Conservation (phyloP, 2,113 vertebrate species). For the Scomber scombrus region DNA sequence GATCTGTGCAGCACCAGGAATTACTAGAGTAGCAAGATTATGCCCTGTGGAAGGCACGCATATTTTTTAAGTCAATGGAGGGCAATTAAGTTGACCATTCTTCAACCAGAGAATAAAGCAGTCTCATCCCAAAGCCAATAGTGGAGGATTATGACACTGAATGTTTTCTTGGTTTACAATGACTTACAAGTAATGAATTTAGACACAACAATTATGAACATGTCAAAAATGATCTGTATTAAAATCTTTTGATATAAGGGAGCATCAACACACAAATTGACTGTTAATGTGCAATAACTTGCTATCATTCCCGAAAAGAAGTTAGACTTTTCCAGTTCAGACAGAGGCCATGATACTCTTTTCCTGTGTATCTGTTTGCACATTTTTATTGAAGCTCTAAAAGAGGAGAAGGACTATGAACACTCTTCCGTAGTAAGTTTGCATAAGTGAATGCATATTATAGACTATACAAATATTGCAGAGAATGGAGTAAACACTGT, state of each 20-base stretch:
- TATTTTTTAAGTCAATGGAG: conserved; percentile 10
- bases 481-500: background rate
- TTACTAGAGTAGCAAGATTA: background rate
- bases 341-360: background rate
- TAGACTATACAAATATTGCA: background rate
- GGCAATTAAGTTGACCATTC: conserved; percentile 3
- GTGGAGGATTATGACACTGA: background rate
- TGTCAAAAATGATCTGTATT: background rate
- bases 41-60: background rate
- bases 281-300: background rate
- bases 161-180: background rate
- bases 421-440: background rate
- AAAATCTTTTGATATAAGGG: background rate
- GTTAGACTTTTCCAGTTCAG: background rate
- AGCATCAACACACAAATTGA: background rate
- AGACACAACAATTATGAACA: background rate
- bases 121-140: background rate
- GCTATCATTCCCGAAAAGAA: background rate
- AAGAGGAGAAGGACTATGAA: background rate
- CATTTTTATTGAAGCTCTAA: background rate
- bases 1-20: background rate
- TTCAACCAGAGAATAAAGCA: background rate
- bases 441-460: background rate
- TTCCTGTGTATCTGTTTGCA: conserved; percentile 1
- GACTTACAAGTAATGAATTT: background rate